Evolutionary conservation across 2,113 vertebrate genomes (phyloP), one percentile per base, ranked within the genome.

Genomic region (Tinamus guttatus): DNA sequence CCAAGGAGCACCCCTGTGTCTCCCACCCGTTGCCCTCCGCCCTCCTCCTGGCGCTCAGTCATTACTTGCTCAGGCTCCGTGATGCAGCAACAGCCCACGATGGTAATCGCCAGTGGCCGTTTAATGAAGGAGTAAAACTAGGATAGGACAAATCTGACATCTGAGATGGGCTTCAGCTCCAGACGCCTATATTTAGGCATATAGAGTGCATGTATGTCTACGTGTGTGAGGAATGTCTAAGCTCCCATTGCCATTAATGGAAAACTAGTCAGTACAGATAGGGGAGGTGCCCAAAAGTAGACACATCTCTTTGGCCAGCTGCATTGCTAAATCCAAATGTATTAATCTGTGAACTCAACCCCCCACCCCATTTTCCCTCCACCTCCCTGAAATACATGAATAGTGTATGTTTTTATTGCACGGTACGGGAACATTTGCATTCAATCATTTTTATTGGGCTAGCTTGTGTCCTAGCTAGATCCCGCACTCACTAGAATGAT

Each of bases 251-350:
- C 34, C 47, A 36, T 70, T 51, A 70, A 22, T 36, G 24, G 24
- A 27, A 70, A 70, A 25, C n/a, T 36, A 47, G 40, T 21, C 64
- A 32, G 12, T 67, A 43, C 64, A 45, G 40, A 43, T 20, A 30
- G 12, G 20, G 41, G 64, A 43, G 38, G 27, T 30, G 28, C 27
- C 17, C 17, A 30, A 56, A 56, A 56, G 38, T 28, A 70, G 67
- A 70, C 49, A 34, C 11, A 36, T 70, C 67, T 34, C 69, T 52
- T 6, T 32, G 49, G 27, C 59, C 68, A n/a, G 40, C 22, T 13
- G 40, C 62, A 40, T 1, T 8, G 11, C 21, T 77, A 22, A 54
- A 56, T 36, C 87, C 1, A 3, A 0, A 1, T 21, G 28, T 71
- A 47, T 49, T 79, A 5, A 49, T 17, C 19, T 19, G 32, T 38